phyloP scores from a whole-genome alignment of 2,113 vertebrate species.

The Xenopus laevis region DNA sequence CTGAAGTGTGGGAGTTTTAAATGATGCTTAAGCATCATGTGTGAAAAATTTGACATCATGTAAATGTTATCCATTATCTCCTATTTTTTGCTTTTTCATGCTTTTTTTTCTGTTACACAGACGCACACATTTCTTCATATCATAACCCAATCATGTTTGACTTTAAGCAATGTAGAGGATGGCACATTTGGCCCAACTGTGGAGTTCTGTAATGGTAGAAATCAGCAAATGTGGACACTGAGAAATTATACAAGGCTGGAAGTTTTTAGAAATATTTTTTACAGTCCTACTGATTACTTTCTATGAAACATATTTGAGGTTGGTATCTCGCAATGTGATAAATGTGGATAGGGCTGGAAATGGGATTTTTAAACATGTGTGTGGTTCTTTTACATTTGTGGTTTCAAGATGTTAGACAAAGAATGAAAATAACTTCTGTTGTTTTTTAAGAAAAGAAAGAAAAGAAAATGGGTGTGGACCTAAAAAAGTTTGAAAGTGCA shows the following conservation, averaged over 20 bases:
- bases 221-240: slow-evolving; percentile 77
- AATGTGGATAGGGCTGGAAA: neutral
- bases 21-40: neutral
- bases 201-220: slow-evolving; percentile 78
- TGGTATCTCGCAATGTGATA: slow-evolving; percentile 46
- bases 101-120: slow-evolving; percentile 64
- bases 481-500: too few relatives aligned
- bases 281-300: slow-evolving; percentile 84
- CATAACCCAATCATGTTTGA: slow-evolving; percentile 90
- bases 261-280: slow-evolving; percentile 81
- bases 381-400: too few relatives aligned
- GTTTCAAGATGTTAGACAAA: too few relatives aligned
- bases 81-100: slow-evolving; percentile 21
- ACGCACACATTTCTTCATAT: slow-evolving; percentile 84
- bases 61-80: neutral
- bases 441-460: too few relatives aligned
- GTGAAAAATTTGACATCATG: neutral
- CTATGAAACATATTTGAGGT: slow-evolving; percentile 64
- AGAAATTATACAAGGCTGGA: slow-evolving; percentile 78
- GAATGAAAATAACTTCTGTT: too few relatives aligned
- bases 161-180: slow-evolving; percentile 76
- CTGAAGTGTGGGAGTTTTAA: too few relatives aligned
- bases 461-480: too few relatives aligned
- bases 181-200: slow-evolving; percentile 76
- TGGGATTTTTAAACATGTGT: neutral